Evolutionary conservation across 2,797 vertebrate genomes (phyloP), one percentile per base, ranked within the genome.

Genomic region (Eulemur coronatus): DNA sequence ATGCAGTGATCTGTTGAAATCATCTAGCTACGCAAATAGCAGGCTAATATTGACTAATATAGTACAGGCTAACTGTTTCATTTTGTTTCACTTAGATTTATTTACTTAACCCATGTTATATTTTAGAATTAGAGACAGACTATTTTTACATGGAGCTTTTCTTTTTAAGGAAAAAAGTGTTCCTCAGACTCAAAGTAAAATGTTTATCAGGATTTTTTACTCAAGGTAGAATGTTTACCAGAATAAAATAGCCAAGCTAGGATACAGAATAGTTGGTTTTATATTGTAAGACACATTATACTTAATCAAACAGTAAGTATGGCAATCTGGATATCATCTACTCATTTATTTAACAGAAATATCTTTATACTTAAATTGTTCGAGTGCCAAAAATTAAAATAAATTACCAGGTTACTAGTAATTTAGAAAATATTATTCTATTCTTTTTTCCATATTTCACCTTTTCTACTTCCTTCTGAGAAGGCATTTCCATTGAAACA

Each of bases 21-120:
- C n/a, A 41, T 50, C 46, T 76, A 92, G 73, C 52, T 92, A 55
- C 9, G 82, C 41, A 87, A 96, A 87, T 8, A 46, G 7, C 13
- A 84, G 6, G 52, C 1, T 4, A 7, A 95, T 61, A 61, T 88
- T 72, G 97, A 86, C 17, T 7, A 41, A 69, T 33, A 2, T 35
- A n/a, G 59, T 46, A 46, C 20, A 65, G 28, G 61, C 0, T 94
- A 89, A n/a, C 3, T 43, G 50, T 61, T 97, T 95, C 28, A 84
- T 26, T 97, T 90, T 59, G 43, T 95, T 97, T 94, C 76, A 0
- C 81, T 79, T 87, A 81, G 78, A 94, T 80, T 86, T 86, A 92
- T 57, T 82, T 95, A 86, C 84, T 86, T 90, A 94, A 90, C n/a
- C 17, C 15, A n/a, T 88, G 12, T 78, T 80, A 50, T 63, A 92